Percentiles rank a stretch among this genome's conserved stretches.
Evolutionary conservation across 2,797 vertebrate species (phyloP).

Genomic region (Coccyzus lansbergi): DNA sequence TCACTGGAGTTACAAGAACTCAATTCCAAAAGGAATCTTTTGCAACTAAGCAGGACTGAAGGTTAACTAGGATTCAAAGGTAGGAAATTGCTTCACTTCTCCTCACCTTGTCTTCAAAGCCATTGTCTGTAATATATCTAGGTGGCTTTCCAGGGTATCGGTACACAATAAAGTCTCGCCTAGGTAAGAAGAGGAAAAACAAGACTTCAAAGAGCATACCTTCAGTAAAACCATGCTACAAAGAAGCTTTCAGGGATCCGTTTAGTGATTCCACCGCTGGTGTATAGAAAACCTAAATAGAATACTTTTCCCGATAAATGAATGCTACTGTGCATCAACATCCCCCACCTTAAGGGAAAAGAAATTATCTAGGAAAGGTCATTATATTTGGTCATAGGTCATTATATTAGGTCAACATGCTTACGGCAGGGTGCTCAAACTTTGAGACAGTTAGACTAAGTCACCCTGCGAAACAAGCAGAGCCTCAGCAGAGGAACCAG

Average conservation of each 20-base stretch:
- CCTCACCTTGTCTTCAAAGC: conserved; percentile 87
- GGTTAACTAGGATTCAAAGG: not conserved
- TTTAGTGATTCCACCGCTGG: not conserved
- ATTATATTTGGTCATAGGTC: not conserved
- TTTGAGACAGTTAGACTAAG: not conserved
- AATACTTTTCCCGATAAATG: not conserved
- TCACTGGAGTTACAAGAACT: not conserved
- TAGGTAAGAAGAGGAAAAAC: conserved; percentile 60
- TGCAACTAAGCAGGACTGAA: not conserved
- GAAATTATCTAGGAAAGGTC: not conserved
- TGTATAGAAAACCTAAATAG: not conserved
- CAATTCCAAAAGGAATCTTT: not conserved
- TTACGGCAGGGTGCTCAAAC: not conserved
- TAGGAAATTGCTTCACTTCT: not conserved
- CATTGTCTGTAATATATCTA: conserved; percentile 83
- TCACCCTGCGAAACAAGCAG: not conserved
- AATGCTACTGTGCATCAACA: not conserved
- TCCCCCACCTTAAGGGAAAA: too few relatives aligned
- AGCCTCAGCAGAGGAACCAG: not conserved
- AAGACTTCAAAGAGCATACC: not conserved
- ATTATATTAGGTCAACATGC: not conserved
- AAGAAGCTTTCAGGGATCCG: not conserved
- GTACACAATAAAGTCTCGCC: conserved; percentile 90
- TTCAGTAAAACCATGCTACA: not conserved
- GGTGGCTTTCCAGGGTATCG: conserved; percentile 91